Percentiles rank a stretch among this genome's conserved stretches.
Conservation (phyloP, 2,888 invertebrate genomes). For the Platyscelio sp. region DNA sequence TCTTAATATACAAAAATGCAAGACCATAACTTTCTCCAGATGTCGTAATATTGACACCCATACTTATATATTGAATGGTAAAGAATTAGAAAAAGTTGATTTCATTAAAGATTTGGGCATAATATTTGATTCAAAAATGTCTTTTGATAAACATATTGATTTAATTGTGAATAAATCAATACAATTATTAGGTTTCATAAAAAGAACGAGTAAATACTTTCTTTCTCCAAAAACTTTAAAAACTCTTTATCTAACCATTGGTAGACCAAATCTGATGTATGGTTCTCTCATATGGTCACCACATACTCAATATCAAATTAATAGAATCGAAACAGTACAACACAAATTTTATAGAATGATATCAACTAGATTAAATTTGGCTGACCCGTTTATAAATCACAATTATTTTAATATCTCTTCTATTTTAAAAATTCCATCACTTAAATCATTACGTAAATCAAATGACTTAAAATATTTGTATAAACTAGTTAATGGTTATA, state of each 20-base stretch:
- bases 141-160: neutral
- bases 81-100: neutral
- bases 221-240: neutral
- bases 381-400: neutral
- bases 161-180: neutral
- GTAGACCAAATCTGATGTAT: neutral
- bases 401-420: neutral
- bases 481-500: neutral
- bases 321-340: neutral
- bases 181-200: neutral
- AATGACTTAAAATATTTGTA: neutral
- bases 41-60: neutral
- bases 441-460: neutral
- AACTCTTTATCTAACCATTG: neutral
- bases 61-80: neutral
- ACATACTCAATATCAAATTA: neutral
- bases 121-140: neutral
- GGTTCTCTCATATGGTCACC: neutral
- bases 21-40: neutral
- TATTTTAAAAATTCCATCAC: neutral
- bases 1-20: neutral
- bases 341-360: constrained; percentile 14
- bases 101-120: neutral
- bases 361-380: neutral
- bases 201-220: too few relatives aligned